These are phyloP conservation scores for Nyctibius grandis DNA, from an alignment of 2,797 vertebrate genomes.

Conservation along the genomic window DNA sequence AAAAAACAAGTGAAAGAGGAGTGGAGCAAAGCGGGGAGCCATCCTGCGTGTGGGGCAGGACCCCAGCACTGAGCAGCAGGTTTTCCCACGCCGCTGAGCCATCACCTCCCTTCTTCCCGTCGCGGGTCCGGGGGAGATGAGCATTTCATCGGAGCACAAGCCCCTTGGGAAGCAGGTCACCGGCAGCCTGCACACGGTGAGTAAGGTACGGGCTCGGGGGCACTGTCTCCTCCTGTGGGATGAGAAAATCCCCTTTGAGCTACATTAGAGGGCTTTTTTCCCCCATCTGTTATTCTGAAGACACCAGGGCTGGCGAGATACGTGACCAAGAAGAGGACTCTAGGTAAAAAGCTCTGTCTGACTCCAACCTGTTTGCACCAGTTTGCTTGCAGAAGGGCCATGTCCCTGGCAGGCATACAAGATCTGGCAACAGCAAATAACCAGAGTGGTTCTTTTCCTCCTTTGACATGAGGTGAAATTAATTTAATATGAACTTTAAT, in stretches of 20 bases:
- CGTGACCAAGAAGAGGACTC: not conserved
- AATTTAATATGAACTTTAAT: not conserved
- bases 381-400: not conserved
- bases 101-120: not conserved
- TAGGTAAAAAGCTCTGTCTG: not conserved
- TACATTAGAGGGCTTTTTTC: rapidly evolving
- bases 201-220: not conserved
- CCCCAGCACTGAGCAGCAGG: not conserved
- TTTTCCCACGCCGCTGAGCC: not conserved
- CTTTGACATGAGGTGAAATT: not conserved
- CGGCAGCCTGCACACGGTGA: conserved; percentile 47
- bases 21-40: not conserved
- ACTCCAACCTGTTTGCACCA: not conserved
- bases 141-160: conserved; percentile 16
- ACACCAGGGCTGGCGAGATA: not conserved
- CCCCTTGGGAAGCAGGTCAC: conserved; percentile 48
- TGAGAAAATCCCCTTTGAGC: not conserved
- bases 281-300: not conserved
- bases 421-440: not conserved
- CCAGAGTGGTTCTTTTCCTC: not conserved
- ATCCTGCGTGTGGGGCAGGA: rapidly evolving
- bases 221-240: not conserved
- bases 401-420: not conserved
- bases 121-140: conserved; percentile 7
- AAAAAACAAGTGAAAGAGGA: not conserved